Percentiles rank a stretch among this genome's conserved stretches.
phyloP scores from a whole-genome alignment of 2,888 invertebrate species.

The Blastobasis adustella region DNA sequence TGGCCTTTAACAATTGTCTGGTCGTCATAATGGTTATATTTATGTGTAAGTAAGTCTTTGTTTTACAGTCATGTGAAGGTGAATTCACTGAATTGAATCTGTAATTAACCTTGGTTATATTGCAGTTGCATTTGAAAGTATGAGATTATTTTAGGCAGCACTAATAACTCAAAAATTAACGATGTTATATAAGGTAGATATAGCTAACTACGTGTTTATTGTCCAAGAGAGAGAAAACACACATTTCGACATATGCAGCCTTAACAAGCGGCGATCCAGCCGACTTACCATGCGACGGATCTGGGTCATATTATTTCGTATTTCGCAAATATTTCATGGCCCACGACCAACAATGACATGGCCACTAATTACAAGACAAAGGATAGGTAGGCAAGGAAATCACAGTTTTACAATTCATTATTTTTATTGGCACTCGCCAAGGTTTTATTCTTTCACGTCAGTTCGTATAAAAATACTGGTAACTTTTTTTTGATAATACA shows the following conservation, averaged over 20 bases:
- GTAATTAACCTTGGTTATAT: too few species aligned
- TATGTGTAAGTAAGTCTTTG: too few species aligned
- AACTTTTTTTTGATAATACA: slow-evolving; percentile 32
- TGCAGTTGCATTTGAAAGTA: too few species aligned
- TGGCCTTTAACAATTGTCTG: too few species aligned
- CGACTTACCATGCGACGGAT: slow-evolving; percentile 47
- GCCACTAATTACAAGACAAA: slow-evolving; percentile 22
- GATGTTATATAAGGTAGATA: slow-evolving; percentile 8
- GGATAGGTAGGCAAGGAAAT: slow-evolving; percentile 34
- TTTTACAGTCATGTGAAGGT: too few species aligned
- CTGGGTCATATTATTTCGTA: slow-evolving; percentile 58
- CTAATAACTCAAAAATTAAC: slow-evolving; percentile 1
- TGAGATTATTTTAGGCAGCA: background rate
- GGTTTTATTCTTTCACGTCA: slow-evolving; percentile 40
- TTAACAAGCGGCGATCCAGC: slow-evolving; percentile 36
- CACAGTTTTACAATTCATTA: slow-evolving; percentile 21
- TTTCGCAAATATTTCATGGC: slow-evolving; percentile 55
- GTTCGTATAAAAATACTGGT: slow-evolving; percentile 38
- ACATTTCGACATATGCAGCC: slow-evolving; percentile 33
- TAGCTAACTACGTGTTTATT: slow-evolving; percentile 38
- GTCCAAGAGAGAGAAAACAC: slow-evolving; percentile 49
- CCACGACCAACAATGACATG: slow-evolving; percentile 39
- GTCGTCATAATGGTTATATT: too few species aligned
- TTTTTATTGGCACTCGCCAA: slow-evolving; percentile 44
- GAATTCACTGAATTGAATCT: too few species aligned